These are phyloP conservation scores for Coluber constrictor DNA, from an alignment of 2,797 vertebrate genomes.

Conservation along the genomic window DNA sequence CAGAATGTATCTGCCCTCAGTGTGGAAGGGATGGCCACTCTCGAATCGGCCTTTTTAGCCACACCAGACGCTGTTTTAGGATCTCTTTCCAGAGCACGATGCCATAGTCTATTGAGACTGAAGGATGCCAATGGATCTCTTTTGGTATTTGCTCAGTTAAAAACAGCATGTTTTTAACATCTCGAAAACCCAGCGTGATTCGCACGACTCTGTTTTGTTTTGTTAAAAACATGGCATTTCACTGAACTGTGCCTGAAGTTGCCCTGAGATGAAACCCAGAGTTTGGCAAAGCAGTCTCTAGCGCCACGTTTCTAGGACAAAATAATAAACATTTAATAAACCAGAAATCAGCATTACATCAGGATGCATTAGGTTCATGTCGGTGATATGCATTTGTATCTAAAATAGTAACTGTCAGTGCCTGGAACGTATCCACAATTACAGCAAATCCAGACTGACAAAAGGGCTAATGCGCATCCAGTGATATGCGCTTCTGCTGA, in stretches of 20 bases:
- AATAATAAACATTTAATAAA: background rate
- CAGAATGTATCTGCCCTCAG: too few relatives aligned
- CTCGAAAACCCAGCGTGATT: background rate
- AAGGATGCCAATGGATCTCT: background rate
- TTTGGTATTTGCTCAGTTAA: background rate
- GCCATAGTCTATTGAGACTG: too few relatives aligned
- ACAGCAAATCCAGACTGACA: constrained; percentile 64
- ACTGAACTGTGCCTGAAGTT: too few relatives aligned
- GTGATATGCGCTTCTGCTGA: constrained; percentile 56
- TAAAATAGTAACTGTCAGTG: constrained; percentile 22
- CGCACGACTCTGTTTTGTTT: background rate
- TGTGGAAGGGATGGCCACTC: too few relatives aligned
- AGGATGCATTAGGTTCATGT: constrained; percentile 3
- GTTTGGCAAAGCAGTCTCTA: background rate
- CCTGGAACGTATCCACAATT: constrained; percentile 48
- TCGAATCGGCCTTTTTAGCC: too few relatives aligned
- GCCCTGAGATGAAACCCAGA: background rate
- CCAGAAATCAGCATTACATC: background rate
- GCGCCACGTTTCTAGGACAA: background rate
- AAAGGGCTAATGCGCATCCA: constrained; percentile 29
- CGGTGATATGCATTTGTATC: background rate
- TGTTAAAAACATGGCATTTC: background rate
- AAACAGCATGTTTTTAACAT: background rate
- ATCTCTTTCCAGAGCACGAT: too few relatives aligned
- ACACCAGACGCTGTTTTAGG: too few relatives aligned